A percentile compares a stretch with the other conserved stretches of the same genome.
phyloP scores from a whole-genome alignment of 2,888 invertebrate genomes.

The Synanthedon vespiformis region DNA sequence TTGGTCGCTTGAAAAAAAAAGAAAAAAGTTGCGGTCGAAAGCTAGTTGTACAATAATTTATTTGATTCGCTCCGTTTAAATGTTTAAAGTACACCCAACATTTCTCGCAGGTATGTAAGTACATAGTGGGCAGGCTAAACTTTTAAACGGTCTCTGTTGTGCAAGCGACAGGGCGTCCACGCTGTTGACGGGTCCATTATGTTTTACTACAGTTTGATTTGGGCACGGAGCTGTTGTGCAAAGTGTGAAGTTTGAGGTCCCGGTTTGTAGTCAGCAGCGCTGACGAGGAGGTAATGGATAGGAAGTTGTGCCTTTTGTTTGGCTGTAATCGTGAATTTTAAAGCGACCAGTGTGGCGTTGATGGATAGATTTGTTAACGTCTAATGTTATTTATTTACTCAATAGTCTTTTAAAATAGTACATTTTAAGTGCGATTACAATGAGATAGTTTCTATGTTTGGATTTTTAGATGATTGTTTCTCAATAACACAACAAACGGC shows the following conservation, averaged over 20 bases:
- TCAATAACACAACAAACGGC: too few relatives aligned
- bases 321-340: background rate
- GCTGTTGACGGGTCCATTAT: constrained; percentile 41
- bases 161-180: constrained; percentile 37
- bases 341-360: background rate
- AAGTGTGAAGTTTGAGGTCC: background rate
- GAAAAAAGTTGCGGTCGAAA: too few relatives aligned
- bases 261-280: background rate
- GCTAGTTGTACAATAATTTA: too few relatives aligned
- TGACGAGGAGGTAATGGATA: background rate
- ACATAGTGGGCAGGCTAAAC: constrained; percentile 14
- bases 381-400: background rate
- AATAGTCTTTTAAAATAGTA: background rate
- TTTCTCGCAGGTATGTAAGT: too few relatives aligned
- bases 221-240: constrained; percentile 3
- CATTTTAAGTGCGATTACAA: background rate
- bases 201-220: constrained; percentile 26
- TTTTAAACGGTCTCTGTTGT: constrained; percentile 45
- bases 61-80: too few relatives aligned
- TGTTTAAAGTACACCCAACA: too few relatives aligned
- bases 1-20: too few relatives aligned
- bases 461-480: too few relatives aligned
- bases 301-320: background rate
- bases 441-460: too few relatives aligned
- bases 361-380: background rate